Base-by-base conservation (phyloP, 2,888 invertebrate species). In the Nemurella pictetii region DNA sequence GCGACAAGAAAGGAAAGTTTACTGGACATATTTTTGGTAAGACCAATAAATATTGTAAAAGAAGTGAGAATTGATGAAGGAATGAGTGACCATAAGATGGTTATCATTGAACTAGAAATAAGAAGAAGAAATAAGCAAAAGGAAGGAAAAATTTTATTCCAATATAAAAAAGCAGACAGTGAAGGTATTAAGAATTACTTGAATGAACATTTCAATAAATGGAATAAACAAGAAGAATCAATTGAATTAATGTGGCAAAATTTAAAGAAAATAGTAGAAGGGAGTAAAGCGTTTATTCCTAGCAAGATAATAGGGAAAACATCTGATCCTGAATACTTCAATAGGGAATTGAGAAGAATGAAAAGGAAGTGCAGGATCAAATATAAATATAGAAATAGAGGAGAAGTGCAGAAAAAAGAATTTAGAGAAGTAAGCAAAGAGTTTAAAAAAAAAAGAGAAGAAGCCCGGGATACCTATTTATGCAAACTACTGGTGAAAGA, bases 21-120 rank as follows among this genome's bases (percentile, higher is more conserved):
- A 77, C 28, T 77, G 28, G 77, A 77, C 77, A 26, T 77, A 26
- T 77, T 27, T 26, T 26, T 77, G 77, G 77, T 77, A 4, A 77
- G 77, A 28, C 27, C 77, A 28, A 25, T 28, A 77, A 26, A 77
- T 20, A 77, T 77, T 25, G 77, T 25, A 27, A 26, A 77, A 3
- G 77, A 25, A 77, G 28, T 25, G 2, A 27, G 7, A 27, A 26
- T 77, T 12, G 77, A 77, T 5, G 77, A 77, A 5, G 77, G 77
- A 77, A 28, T 77, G 26, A 77, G 77, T 28, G 77, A 77, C 28
- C 77, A 77, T 27, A 77, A 26, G 5, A 27, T 25, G 77, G 77
- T 77, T 12, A 25, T 77, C 12, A 25, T 77, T 9, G 77, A 77
- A 77, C 25, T 77, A 28, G 26, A 77, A 12, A 25, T 25, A 27